Base-by-base conservation (phyloP, 2,888 invertebrate species). In the Scrobipalpa atriplicella region DNA sequence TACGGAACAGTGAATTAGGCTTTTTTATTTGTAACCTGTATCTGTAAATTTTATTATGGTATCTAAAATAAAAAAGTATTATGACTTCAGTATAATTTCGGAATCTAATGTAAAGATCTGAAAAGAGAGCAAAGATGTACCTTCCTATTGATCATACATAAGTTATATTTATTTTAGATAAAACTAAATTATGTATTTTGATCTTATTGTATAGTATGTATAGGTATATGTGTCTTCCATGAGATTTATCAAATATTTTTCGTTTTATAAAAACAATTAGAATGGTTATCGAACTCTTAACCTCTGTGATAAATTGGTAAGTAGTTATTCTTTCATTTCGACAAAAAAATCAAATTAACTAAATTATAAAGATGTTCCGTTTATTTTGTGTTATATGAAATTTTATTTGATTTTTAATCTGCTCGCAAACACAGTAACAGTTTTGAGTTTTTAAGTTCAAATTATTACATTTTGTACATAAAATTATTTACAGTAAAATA, bases 41-140 rank as follows among this genome's bases (percentile, higher is more conserved):
- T 21, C 11, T 47, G n/a, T n/a, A 47, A 13, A 29, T 13, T 56
- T 1, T 29, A 13, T 13, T 19, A 9, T 29, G 13, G 10, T 6
- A 21, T 56, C 21, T 11, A 19, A 29, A 56, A 16, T 47, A 16
- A 16, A 16, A 47, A 16, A 0, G 18, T 7, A 18, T 51, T 51
- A 1, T 51, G 51, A 54, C 11, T 54, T 18, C 5, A 18, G 11
- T 18, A 10, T 16, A 38, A 60, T 38, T 60, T n/a, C 18, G 7
- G 61, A 21, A 62, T 62, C 43, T 62, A 39, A 62, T 43, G 13
- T 19, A 43, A 41, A 16, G 61, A 62, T 62, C 61, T 62, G 61
- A 62, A 41, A 19, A 10, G 19, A 29, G 29, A 29, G 29, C 29
- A 11, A 39, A n/a, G n/a, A n/a, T n/a, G n/a, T n/a, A n/a, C n/a